Evolutionary conservation across 1,140 invertebrate species (phyloP), one percentile per base, ranked within the genome.

Genomic region (Microplitis mediator): DNA sequence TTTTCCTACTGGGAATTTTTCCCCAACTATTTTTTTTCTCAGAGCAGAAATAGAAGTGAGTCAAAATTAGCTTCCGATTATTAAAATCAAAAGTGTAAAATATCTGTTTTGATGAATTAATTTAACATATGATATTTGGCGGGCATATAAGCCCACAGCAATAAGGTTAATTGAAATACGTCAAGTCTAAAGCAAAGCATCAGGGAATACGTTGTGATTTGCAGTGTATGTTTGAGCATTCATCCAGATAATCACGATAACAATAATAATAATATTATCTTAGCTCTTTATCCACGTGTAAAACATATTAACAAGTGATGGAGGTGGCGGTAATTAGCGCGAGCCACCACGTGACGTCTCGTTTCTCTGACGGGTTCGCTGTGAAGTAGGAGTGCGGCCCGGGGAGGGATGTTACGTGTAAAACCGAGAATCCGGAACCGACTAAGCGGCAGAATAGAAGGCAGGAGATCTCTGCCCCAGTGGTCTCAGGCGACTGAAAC

Each of bases 81-180:
- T 23, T 23, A 0, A 23, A 23, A 23, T 23, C 2, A 1, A 1
- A 23, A 23, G 23, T 23, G 23, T 23, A 23, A 23, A 23, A 23
- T 23, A 23, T 23, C 23, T 23, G 23, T 23, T 23, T 23, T 23
- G 23, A 0, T 23, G 23, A 23, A 23, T 23, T 23, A 23, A 78
- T 80, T 82, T 81, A 45, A 11, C 39, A 45, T 45, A 45, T 45
- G 39, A 31, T 77, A 82, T 81, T 80, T 79, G 75, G 75, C 76
- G 74, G 78, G 71, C 76, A 74, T 79, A 73, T 69, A 80, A 23
- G 80, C 72, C 71, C 72, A 63, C 74, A 63, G 78, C 79, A 82
- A 82, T 84, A 81, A 82, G 79, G 81, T 82, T 84, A 82, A 84
- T 82, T 84, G 82, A 82, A 82, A 82, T 83, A 83, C 79, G 79